These are phyloP conservation scores for Drosophila orosa DNA, from an alignment of 1,140 invertebrate genomes.

Conservation along the genomic window DNA sequence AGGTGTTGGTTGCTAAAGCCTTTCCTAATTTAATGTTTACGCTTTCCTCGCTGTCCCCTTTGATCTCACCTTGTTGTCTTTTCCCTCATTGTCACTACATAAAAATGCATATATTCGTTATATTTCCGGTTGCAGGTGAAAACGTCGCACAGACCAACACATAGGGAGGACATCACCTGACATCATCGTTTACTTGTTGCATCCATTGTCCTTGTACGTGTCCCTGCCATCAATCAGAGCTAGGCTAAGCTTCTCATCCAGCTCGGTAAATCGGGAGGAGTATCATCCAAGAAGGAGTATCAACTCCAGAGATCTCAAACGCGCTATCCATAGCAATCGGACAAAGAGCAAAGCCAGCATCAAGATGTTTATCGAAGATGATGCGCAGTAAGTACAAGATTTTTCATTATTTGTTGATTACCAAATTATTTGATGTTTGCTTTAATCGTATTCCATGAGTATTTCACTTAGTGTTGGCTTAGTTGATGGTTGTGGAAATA, in stretches of 20 bases:
- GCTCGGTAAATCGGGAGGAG: conserved; percentile 22
- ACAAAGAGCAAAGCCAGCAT: conserved; percentile 25
- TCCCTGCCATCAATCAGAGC: conserved; percentile 29
- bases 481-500: conserved; percentile 14
- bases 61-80: conserved; percentile 17
- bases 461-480: conserved; percentile 3
- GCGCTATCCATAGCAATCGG: conserved; percentile 3
- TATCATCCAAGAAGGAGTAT: conserved; percentile 1
- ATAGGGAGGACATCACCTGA: conserved; percentile 16
- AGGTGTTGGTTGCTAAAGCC: neutral
- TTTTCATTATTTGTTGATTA: neutral
- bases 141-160: conserved; percentile 15
- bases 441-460: conserved; percentile 14
- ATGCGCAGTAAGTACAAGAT: conserved; percentile 80
- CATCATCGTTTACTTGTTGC: conserved; percentile 54
- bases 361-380: conserved; percentile 84
- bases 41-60: conserved; percentile 11
- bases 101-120: conserved; percentile 57
- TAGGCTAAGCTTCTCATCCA: conserved; percentile 1
- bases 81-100: conserved; percentile 49
- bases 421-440: neutral
- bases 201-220: conserved; percentile 52
- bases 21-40: neutral
- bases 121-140: conserved; percentile 63
- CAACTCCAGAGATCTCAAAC: conserved; percentile 6